Percentiles rank a stretch among this genome's conserved stretches.
Conservation (phyloP, 2,113 vertebrate species). For the Colistium nudipinnis region DNA sequence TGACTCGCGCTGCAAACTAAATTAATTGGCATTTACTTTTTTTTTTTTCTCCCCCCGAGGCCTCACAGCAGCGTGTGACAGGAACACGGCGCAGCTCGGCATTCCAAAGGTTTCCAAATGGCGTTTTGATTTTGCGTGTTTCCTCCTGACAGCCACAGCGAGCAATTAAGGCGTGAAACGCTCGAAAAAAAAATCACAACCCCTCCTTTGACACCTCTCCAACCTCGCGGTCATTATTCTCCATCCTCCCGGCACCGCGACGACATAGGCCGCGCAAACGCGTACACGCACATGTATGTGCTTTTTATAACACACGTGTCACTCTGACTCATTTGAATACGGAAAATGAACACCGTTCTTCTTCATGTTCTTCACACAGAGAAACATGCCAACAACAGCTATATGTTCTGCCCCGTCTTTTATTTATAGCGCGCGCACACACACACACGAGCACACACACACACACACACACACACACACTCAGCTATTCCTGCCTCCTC, state of each 20-base stretch:
- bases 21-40: constrained; percentile 62
- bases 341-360: not conserved
- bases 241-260: constrained; percentile 17
- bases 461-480: not conserved
- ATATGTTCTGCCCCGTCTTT: constrained; percentile 3
- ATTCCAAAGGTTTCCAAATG: constrained; percentile 62
- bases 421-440: constrained; percentile 20
- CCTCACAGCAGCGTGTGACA: constrained; percentile 47
- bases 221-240: constrained; percentile 35
- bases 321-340: not conserved
- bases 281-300: not conserved
- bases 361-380: constrained; percentile 11
- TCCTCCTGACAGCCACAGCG: constrained; percentile 56
- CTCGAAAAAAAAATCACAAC: constrained; percentile 45
- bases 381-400: not conserved
- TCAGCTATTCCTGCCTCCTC: constrained; percentile 45
- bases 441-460: constrained; percentile 9
- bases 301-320: not conserved
- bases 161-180: constrained; percentile 64
- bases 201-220: constrained; percentile 63
- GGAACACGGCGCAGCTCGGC: constrained; percentile 36
- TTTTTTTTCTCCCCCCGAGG: too few species aligned
- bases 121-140: constrained; percentile 54
- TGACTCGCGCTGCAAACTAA: constrained; percentile 26
- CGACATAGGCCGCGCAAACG: too few species aligned